A percentile compares a stretch with the other conserved stretches of the same genome.
phyloP scores from a whole-genome alignment of 2,888 invertebrate species.

The Scaptomyza polygonia region DNA sequence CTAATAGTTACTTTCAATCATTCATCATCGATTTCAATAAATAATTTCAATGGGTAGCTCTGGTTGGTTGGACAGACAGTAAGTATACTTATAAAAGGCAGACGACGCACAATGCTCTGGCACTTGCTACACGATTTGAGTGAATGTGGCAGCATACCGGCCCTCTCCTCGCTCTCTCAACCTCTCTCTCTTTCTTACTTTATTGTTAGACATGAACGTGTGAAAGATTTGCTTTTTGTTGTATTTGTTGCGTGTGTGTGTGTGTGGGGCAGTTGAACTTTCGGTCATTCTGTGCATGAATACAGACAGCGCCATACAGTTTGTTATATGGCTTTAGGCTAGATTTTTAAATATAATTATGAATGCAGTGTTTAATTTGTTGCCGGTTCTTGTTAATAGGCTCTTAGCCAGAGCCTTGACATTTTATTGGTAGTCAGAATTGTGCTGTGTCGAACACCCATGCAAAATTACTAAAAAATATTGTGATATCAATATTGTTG shows the following conservation, averaged over 20 bases:
- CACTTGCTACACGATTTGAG: constrained; percentile 50
- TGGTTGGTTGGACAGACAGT: constrained; percentile 50
- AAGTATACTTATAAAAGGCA: constrained; percentile 36
- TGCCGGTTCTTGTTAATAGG: constrained; percentile 22
- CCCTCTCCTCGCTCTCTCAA: neutral
- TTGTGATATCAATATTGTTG: constrained; percentile 29
- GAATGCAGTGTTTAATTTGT: constrained; percentile 37
- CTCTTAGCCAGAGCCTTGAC: constrained; percentile 54
- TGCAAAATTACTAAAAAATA: constrained; percentile 39
- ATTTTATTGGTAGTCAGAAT: constrained; percentile 47
- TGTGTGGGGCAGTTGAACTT: constrained; percentile 59
- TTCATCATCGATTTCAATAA: constrained; percentile 78
- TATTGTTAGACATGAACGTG: constrained; percentile 54
- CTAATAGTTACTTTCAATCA: constrained; percentile 79
- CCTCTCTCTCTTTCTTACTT: neutral
- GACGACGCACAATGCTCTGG: constrained; percentile 56
- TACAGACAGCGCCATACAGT: constrained; percentile 33
- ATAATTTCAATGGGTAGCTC: constrained; percentile 71
- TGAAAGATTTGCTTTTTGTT: constrained; percentile 69
- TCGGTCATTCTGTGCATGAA: constrained; percentile 58
- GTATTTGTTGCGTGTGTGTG: constrained; percentile 3
- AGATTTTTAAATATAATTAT: constrained; percentile 50
- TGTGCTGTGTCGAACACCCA: constrained; percentile 44
- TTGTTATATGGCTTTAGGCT: constrained; percentile 53
- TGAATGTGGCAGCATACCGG: constrained; percentile 16